phyloP scores from a whole-genome alignment of 1,140 invertebrate species.

The Caenorhabditis remanei region DNA sequence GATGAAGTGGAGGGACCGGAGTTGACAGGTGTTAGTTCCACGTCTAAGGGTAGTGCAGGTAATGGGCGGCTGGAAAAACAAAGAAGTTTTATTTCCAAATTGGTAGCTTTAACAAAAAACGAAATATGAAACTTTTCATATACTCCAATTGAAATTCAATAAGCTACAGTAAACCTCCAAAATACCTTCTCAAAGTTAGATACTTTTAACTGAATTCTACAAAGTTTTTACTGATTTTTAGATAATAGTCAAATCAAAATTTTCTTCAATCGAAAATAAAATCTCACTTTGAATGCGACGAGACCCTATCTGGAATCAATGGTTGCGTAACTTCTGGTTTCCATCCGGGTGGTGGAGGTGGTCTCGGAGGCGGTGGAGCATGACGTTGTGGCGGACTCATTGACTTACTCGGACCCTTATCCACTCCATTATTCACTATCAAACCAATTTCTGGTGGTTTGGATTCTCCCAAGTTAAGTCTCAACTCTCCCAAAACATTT shows the following conservation, averaged over 20 bases:
- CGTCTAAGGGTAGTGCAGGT: conserved; percentile 5
- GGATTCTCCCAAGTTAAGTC: background rate
- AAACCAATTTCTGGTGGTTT: background rate
- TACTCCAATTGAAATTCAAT: too few species aligned
- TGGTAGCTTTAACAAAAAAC: background rate
- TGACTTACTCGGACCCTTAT: background rate
- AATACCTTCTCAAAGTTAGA: too few species aligned
- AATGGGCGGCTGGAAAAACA: background rate
- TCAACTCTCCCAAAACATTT: background rate
- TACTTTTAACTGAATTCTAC: too few species aligned
- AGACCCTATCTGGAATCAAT: background rate
- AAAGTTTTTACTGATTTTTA: too few species aligned
- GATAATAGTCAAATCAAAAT: too few species aligned
- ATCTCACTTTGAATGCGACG: background rate
- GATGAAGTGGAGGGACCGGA: conserved; percentile 51
- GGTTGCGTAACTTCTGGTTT: conserved; percentile 1
- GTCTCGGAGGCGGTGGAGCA: conserved; percentile 8
- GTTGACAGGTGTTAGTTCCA: background rate
- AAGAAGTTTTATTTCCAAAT: background rate
- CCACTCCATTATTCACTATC: background rate
- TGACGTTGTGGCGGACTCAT: conserved; percentile 42
- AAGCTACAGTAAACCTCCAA: too few species aligned
- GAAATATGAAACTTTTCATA: too few species aligned
- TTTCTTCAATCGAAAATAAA: background rate
- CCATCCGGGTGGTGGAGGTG: conserved; percentile 18